A percentile compares a stretch with the other conserved stretches of the same genome.
Evolutionary conservation across 2,797 vertebrate genomes (phyloP).

Genomic region (Chaetodon trifasciatus): DNA sequence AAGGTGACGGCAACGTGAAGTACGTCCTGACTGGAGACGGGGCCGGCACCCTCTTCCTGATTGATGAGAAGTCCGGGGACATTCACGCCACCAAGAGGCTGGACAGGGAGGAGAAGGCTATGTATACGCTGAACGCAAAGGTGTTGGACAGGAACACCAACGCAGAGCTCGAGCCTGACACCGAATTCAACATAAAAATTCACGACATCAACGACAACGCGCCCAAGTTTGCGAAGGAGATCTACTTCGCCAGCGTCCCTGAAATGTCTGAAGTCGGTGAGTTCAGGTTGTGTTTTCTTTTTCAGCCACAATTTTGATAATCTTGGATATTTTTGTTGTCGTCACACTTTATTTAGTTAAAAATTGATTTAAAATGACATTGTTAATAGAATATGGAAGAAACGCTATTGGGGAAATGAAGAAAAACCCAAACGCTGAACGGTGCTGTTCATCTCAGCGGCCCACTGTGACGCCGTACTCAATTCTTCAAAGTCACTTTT

Average conservation of each 20-base stretch:
- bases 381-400: not conserved
- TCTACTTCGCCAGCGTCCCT: conserved; percentile 92
- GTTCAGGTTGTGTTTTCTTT: conserved; percentile 66
- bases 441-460: conserved; percentile 2
- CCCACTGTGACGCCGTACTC: conserved; percentile 5
- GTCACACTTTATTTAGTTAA: not conserved
- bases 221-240: conserved; percentile 93
- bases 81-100: conserved; percentile 97
- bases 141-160: conserved; percentile 94
- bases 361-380: not conserved
- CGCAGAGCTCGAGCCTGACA: conserved; percentile 94
- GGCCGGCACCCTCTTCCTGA: conserved; percentile 94
- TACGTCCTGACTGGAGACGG: conserved; percentile 96
- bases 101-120: conserved; percentile 96
- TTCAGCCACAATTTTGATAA: no score
- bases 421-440: not conserved
- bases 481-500: conserved; percentile 23
- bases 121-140: conserved; percentile 94
- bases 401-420: conserved; percentile 2
- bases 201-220: conserved; percentile 99
- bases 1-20: conserved; percentile 94
- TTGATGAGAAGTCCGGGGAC: conserved; percentile 97
- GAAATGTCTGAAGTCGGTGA: conserved; percentile 98
- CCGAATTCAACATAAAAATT: conserved; percentile 98
- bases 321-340: not conserved